phyloP scores from a whole-genome alignment of 2,888 invertebrate species.

The Ophion ventricosus region DNA sequence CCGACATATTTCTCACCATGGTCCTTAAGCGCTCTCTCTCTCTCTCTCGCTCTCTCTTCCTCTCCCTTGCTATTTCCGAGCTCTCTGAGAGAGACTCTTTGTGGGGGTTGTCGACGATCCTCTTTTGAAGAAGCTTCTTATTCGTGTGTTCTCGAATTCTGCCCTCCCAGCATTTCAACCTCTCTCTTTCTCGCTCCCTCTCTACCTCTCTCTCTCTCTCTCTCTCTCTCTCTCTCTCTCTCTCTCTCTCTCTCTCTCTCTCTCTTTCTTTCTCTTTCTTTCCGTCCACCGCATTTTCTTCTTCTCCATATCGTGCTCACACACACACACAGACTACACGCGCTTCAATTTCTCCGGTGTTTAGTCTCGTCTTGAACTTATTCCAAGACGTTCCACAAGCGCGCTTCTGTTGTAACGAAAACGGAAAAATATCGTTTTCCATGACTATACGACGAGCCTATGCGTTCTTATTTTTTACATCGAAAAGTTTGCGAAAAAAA shows the following conservation, averaged over 20 bases:
- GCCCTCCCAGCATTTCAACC: constrained; percentile 67
- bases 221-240: constrained; percentile 22
- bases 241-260: constrained; percentile 27
- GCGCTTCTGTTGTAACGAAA: not conserved
- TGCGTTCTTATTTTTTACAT: not conserved
- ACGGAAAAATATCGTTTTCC: not conserved
- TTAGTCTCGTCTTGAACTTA: constrained; percentile 56
- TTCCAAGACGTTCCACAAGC: constrained; percentile 37
- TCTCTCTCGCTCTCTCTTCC: constrained; percentile 1
- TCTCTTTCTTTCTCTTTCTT: constrained; percentile 21
- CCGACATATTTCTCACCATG: constrained; percentile 15
- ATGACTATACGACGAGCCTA: not conserved
- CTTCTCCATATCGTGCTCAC: not conserved
- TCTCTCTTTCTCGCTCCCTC: constrained; percentile 49
- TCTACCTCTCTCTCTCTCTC: constrained; percentile 27
- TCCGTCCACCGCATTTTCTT: constrained; percentile 1
- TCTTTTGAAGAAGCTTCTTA: constrained; percentile 69
- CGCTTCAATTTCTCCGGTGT: constrained; percentile 43
- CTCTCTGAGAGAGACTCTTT: constrained; percentile 64
- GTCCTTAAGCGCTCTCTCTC: constrained; percentile 16
- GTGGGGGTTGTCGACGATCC: constrained; percentile 72
- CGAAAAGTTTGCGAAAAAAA: not conserved
- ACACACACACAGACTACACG: constrained; percentile 10
- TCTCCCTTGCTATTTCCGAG: constrained; percentile 66
- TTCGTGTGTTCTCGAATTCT: constrained; percentile 68